A percentile compares a stretch with the other conserved stretches of the same genome.
phyloP scores from a whole-genome alignment of 2,113 vertebrate species.

The Coturnix japonica region DNA sequence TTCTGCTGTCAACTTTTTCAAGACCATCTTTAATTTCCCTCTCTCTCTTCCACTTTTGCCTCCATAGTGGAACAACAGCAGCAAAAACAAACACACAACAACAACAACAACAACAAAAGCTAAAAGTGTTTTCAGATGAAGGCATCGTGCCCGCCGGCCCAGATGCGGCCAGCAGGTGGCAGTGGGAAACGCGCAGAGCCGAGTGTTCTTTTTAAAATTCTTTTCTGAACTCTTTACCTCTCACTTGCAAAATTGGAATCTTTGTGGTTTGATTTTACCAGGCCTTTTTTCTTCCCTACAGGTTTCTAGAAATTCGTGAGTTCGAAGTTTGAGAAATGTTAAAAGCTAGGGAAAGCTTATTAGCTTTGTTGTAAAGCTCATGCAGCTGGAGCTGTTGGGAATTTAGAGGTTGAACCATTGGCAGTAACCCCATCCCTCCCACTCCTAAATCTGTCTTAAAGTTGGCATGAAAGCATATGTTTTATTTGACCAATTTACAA shows the following conservation, averaged over 20 bases:
- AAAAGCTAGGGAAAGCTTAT: neutral
- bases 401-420: neutral
- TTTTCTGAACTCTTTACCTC: neutral
- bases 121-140: neutral
- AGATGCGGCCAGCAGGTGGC: constrained; percentile 47
- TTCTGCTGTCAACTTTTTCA: fast-evolving
- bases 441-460: neutral
- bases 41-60: neutral
- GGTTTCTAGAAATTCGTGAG: neutral
- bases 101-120: neutral
- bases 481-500: neutral
- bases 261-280: neutral
- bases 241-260: neutral
- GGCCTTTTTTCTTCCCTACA: neutral
- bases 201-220: no score
- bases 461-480: neutral
- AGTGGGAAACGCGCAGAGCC: neutral
- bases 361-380: neutral
- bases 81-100: neutral
- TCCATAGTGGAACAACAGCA: neutral
- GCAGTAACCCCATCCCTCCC: neutral
- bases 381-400: neutral
- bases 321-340: neutral
- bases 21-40: fast-evolving
- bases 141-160: neutral